Evolutionary conservation across 2,888 invertebrate species (phyloP).

Genomic region (Calameuta idolon): DNA sequence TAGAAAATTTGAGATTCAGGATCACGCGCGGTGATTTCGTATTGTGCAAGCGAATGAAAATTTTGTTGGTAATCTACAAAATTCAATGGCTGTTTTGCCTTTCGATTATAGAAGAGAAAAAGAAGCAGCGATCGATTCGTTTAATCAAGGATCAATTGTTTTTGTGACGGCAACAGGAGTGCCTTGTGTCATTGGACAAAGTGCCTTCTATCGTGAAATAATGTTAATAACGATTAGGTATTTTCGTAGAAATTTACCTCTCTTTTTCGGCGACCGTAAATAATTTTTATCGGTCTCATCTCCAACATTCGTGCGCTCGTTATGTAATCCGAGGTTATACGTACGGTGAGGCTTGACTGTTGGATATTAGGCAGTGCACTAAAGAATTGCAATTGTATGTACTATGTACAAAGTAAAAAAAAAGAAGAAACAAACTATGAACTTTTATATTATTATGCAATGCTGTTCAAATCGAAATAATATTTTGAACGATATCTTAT

Average conservation of each 20-base stretch:
- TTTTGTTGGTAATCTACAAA: neutral
- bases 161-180: neutral
- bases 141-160: neutral
- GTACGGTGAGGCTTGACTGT: constrained; percentile 9
- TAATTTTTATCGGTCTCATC: neutral
- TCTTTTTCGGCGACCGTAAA: neutral
- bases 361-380: constrained; percentile 25
- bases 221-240: neutral
- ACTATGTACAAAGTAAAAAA: constrained; percentile 57
- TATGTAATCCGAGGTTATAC: neutral
- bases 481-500: constrained; percentile 6
- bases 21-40: neutral
- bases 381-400: constrained; percentile 50
- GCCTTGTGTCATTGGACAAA: neutral
- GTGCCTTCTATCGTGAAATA: neutral
- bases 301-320: neutral
- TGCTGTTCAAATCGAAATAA: neutral
- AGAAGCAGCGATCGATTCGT: neutral
- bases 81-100: neutral
- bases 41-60: neutral
- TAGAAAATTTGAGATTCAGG: neutral
- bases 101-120: neutral
- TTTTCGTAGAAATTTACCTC: constrained; percentile 1
- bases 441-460: constrained; percentile 5
- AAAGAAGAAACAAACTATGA: constrained; percentile 20